phyloP scores from a whole-genome alignment of 1,140 invertebrate species.

The Tetragnatha versicolor region DNA sequence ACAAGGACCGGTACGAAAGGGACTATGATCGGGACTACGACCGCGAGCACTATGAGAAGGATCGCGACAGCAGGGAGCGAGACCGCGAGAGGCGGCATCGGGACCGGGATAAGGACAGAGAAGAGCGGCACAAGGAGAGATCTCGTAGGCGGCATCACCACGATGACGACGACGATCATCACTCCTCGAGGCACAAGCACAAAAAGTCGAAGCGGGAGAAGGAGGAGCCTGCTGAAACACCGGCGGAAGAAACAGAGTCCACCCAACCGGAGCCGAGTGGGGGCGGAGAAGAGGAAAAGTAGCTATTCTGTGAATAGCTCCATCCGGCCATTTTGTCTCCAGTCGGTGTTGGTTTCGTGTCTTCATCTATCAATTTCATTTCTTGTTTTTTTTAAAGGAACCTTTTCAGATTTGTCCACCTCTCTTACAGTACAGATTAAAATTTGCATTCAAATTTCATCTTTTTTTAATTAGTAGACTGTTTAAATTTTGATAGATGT shows the following conservation, averaged over 20 bases:
- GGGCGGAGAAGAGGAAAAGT: conserved; percentile 13
- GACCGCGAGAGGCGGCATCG: conserved; percentile 58
- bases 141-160: conserved; percentile 39
- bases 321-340: too few species aligned
- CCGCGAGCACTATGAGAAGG: conserved; percentile 56
- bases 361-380: too few species aligned
- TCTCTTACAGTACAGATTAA: too few species aligned
- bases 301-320: too few species aligned
- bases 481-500: too few species aligned
- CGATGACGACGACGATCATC: conserved; percentile 55
- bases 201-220: conserved; percentile 60
- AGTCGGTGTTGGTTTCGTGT: too few species aligned
- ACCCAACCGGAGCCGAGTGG: conserved; percentile 28
- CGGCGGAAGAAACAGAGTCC: background rate
- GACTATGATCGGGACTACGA: conserved; percentile 56
- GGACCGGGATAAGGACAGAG: conserved; percentile 54
- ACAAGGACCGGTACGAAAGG: conserved; percentile 44
- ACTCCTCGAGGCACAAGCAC: conserved; percentile 58
- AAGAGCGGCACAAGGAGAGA: conserved; percentile 51
- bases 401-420: too few species aligned
- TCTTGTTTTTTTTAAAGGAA: too few species aligned
- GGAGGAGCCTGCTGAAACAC: conserved; percentile 42
- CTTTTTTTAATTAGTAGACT: too few species aligned
- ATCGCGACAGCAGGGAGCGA: conserved; percentile 57
- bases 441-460: too few species aligned